Conservation (phyloP, 30 jellyfish, hydroid and myxozoan genomes). For the Nemopilema nomurai region DNA sequence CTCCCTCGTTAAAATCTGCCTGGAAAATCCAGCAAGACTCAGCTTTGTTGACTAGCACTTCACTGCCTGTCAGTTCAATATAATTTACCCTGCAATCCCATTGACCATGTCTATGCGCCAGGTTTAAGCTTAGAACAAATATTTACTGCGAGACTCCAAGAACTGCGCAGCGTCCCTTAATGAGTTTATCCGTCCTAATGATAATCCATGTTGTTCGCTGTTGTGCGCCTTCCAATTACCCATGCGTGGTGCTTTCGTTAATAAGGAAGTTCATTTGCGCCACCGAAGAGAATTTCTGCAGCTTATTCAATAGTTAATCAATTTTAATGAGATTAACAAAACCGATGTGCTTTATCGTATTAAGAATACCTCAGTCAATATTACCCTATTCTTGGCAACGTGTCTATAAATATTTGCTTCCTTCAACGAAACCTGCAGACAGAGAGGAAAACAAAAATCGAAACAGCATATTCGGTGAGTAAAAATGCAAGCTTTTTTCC, state of each 20-base stretch:
- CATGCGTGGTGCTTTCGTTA: constrained; percentile 22
- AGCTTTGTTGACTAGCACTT: neutral
- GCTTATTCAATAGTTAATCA: constrained; percentile 20
- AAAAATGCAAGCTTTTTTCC: neutral
- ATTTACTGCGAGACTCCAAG: neutral
- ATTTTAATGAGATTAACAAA: constrained; percentile 23
- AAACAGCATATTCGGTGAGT: neutral
- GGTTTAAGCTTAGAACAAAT: neutral
- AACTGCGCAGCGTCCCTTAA: neutral
- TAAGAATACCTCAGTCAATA: constrained; percentile 10
- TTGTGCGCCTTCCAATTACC: constrained; percentile 7
- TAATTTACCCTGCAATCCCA: neutral
- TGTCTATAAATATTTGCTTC: neutral
- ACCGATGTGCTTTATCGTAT: constrained; percentile 11
- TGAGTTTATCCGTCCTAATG: constrained; percentile 36
- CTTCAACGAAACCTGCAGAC: neutral
- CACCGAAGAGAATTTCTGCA: constrained; percentile 1
- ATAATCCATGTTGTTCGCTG: neutral
- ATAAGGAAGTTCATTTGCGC: constrained; percentile 24
- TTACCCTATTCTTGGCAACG: constrained; percentile 2
- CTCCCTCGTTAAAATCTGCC: neutral
- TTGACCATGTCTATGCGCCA: neutral
- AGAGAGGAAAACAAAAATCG: neutral
- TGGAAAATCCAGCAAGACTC: neutral
- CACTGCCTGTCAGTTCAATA: neutral